Base-by-base conservation (phyloP, 2,113 vertebrate genomes). In the Clinocottus analis region DNA sequence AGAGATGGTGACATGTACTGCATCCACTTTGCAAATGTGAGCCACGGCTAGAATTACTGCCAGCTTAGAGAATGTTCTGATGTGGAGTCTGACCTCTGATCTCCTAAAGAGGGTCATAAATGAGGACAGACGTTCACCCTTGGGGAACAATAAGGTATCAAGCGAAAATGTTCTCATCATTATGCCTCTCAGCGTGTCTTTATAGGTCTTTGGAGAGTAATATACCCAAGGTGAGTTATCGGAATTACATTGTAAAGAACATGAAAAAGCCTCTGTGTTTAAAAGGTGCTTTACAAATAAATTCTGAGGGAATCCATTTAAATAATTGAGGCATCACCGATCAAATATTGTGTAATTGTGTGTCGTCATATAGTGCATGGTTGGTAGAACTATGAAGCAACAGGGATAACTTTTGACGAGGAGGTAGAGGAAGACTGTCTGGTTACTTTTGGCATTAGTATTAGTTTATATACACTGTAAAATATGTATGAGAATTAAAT, bases 61-160 rank as follows among this genome's bases (percentile, higher is more conserved):
- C 5, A 37, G 43, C 35, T 61, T 16, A 70, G 16, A 74, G 0
- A 0, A 51, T 69, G 33, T 8, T 60, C 29, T 49, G 43, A 55
- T 70, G 51, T 64, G 58, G 49, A 29, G 33, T 27, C 25, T 49
- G 11, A 47, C n/a, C 53, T 72, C 33, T 66, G 43, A 60, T 55
- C 11, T 51, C 55, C 12, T 67, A 33, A 27, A 29, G 11, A 75
- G 39, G 11, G 14, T 72, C 67, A 64, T 11, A 55, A 61, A 10
- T 8, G 5, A 58, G 49, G 23, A 70, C 17, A 71, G 12, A 69
- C 7, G 2, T 47, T 61, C 41, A 12, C 29, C 70, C 33, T 47
- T 27, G 31, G 27, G 43, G 10, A 49, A 51, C 64, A 49, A 65
- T 2, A 65, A 16, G 23, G 23, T 31, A 4, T 49, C 43, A 49